phyloP scores from a whole-genome alignment of 92 coral and sea anemone species.

The Zoanthus sansibaricus region DNA sequence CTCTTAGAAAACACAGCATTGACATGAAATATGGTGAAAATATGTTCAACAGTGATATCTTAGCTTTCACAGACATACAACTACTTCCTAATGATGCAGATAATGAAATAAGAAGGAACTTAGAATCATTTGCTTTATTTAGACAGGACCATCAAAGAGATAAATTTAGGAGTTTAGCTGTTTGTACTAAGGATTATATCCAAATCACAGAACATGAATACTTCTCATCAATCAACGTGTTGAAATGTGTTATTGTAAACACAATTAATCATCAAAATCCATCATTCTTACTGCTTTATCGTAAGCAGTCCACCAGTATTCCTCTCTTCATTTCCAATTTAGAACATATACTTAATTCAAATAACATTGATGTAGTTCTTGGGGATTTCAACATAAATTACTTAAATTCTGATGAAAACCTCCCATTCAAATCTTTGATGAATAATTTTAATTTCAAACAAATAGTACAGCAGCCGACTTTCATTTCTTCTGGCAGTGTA shows the following conservation, averaged over 20 bases:
- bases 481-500: slow-evolving; percentile 65
- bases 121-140: slow-evolving; percentile 52
- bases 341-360: slow-evolving; percentile 39
- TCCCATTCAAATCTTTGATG: slow-evolving; percentile 35
- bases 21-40: slow-evolving; percentile 51
- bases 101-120: slow-evolving; percentile 48
- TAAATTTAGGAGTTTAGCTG: slow-evolving; percentile 54
- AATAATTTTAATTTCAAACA: slow-evolving; percentile 24
- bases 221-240: slow-evolving; percentile 51
- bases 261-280: slow-evolving; percentile 15
- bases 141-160: slow-evolving; percentile 53
- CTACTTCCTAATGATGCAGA: slow-evolving; percentile 60
- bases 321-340: slow-evolving; percentile 37
- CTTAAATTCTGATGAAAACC: slow-evolving; percentile 43
- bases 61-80: slow-evolving; percentile 66
- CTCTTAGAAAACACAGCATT: slow-evolving; percentile 66
- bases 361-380: slow-evolving; percentile 45
- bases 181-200: slow-evolving; percentile 49
- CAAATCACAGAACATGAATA: slow-evolving; percentile 50
- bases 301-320: slow-evolving; percentile 42
- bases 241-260: slow-evolving; percentile 42
- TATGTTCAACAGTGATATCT: slow-evolving; percentile 54
- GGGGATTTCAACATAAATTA: slow-evolving; percentile 44
- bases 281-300: slow-evolving; percentile 51
- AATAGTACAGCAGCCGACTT: slow-evolving; percentile 55